These are phyloP conservation scores for Cyanistes caeruleus DNA, from an alignment of 2,113 vertebrate genomes.

Conservation along the genomic window DNA sequence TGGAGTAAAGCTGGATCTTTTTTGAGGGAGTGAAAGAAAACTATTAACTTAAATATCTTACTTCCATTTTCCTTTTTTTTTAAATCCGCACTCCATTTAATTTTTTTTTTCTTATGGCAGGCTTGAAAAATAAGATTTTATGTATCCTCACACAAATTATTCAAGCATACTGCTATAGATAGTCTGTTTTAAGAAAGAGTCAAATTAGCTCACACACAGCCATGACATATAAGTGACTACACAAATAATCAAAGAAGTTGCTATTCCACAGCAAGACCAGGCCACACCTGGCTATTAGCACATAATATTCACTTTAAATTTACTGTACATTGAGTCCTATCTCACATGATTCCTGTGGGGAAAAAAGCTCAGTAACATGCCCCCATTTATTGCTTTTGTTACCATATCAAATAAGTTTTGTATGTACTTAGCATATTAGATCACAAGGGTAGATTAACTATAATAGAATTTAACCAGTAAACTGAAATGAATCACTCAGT, in stretches of 20 bases:
- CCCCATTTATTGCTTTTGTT: not conserved
- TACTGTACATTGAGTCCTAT: not conserved
- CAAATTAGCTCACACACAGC: not conserved
- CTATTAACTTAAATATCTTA: not conserved
- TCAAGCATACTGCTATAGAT: not conserved
- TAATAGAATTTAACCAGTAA: not conserved
- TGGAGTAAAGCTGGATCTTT: not conserved
- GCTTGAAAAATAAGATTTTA: not conserved
- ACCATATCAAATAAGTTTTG: not conserved
- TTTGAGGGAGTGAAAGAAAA: not conserved
- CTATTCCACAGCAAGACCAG: not conserved
- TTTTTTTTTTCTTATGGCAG: not conserved
- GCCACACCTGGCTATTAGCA: not conserved
- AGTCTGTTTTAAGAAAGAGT: not conserved
- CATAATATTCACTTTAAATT: not conserved
- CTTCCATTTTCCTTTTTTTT: not conserved
- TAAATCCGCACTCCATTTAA: fast-evolving
- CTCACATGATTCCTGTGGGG: not conserved
- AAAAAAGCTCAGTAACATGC: not conserved
- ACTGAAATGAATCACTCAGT: not conserved
- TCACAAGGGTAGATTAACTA: not conserved
- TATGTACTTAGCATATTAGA: not conserved
- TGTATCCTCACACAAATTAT: not conserved
- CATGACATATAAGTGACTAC: not conserved
- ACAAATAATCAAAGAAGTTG: not conserved